Conservation (phyloP, 2,797 vertebrate genomes). For the Mycteria americana region DNA sequence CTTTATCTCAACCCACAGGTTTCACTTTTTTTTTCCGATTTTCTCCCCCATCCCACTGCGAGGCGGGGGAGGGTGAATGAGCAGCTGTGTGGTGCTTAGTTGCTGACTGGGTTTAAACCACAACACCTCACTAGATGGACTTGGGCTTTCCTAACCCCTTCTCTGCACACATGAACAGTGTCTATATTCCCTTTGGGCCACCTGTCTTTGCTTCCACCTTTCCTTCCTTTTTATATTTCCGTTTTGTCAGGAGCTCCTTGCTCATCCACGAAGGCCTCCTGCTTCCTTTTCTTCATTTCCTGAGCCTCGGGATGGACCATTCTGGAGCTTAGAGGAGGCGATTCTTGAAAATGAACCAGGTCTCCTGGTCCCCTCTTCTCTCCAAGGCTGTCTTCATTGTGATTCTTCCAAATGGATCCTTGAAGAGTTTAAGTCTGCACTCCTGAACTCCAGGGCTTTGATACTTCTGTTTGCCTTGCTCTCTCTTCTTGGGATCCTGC, state of each 20-base stretch:
- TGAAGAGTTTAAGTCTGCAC: neutral
- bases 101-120: no score
- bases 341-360: neutral
- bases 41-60: no score
- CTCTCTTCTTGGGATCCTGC: neutral
- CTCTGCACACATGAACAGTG: neutral
- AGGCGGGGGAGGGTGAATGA: no score
- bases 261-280: neutral
- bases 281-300: neutral
- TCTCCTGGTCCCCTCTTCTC: neutral
- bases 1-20: no score
- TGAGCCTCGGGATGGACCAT: neutral
- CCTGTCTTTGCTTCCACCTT: neutral
- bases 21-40: no score
- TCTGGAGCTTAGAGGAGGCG: neutral
- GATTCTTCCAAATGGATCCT: neutral
- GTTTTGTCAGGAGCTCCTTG: neutral
- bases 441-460: neutral
- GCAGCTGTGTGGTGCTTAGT: no score
- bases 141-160: neutral
- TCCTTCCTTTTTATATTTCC: neutral
- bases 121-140: neutral
- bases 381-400: neutral
- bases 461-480: neutral
- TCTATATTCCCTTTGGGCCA: neutral